Base-by-base conservation (phyloP, 2,113 vertebrate genomes). In the Tenrec ecaudatus region DNA sequence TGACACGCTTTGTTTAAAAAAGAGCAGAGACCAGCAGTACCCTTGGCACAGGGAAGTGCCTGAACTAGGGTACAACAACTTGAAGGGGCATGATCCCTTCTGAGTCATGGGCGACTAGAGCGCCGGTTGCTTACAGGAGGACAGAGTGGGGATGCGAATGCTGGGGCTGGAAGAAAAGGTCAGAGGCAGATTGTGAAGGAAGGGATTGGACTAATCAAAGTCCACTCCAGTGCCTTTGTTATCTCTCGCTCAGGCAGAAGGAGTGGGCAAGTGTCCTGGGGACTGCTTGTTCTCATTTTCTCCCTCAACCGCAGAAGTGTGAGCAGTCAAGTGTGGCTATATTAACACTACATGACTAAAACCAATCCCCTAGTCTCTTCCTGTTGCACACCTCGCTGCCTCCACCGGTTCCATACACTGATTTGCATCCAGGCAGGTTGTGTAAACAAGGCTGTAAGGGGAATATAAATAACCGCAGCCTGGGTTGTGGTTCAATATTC, bases 271-370 rank as follows among this genome's bases (percentile, higher is more conserved):
- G 95, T 96, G 96, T 97, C 98, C 95, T 97, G 94, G 96, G 97
- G 97, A 97, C 98, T 95, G 92, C 94, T 19, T 83, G 58, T 91
- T 96, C 94, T 96, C 89, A 57, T 95, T 92, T 80, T 89, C 82
- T 95, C 92, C 11, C 92, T 94, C 94, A 82, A 96, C 43, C 96
- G 40, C 80, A 85, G 93, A 96, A 97, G 96, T 97, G 98, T 98
- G 95, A 95, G 98, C 98, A 98, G 97, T 92, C 97, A 97, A 98
- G 98, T 98, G 98, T 97, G 89, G 96, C 98, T 94, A 96, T 98
- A 98, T 98, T 98, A 98, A 98, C 97, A 97, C 96, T 90, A 98
- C 97, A 97, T 90, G 97, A 97, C 98, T 95, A 97, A 98, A 98
- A 97, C 97, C 98, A 98, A 98, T 98, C 97, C 86, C 0, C 94